A percentile compares a stretch with the other conserved stretches of the same genome.
Conservation (phyloP, 30 jellyfish, hydroid and myxozoan genomes). For the Cassiopea andromeda region DNA sequence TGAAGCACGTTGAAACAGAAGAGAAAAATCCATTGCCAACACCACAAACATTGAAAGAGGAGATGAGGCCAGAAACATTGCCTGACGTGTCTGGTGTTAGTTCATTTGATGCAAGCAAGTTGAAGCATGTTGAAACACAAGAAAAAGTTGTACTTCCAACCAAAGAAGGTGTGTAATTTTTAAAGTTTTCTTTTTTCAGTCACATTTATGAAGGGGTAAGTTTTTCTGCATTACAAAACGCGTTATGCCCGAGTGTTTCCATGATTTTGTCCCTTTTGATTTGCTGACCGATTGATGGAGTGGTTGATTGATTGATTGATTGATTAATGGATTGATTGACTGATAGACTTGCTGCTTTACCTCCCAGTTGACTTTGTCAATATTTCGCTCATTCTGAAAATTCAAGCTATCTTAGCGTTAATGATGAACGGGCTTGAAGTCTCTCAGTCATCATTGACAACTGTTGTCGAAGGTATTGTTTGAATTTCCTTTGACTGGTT, state of each 20-base stretch:
- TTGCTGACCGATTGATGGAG: neutral
- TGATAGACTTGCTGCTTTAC: neutral
- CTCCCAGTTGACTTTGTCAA: neutral
- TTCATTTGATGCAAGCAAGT: constrained; percentile 64
- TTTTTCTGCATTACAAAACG: neutral
- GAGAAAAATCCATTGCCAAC: constrained; percentile 93
- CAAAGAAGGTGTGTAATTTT: constrained; percentile 7
- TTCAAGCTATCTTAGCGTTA: no score
- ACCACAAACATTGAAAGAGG: constrained; percentile 85
- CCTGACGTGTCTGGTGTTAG: constrained; percentile 89
- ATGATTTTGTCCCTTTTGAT: no score
- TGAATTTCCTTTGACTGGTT: no score
- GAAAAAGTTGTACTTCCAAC: constrained; percentile 66
- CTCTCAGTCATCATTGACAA: no score
- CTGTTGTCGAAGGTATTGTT: no score
- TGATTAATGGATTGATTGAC: neutral
- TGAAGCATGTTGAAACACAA: constrained; percentile 84
- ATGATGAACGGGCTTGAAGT: no score
- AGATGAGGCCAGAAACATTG: constrained; percentile 82
- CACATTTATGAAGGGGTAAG: neutral
- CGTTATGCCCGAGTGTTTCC: no score
- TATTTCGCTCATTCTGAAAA: no score
- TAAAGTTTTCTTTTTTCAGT: no score
- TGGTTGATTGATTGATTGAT: neutral
- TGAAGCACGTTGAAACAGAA: constrained; percentile 86